Evolutionary conservation across 2,797 vertebrate species (phyloP).

Genomic region (Thripadectes ignobilis): DNA sequence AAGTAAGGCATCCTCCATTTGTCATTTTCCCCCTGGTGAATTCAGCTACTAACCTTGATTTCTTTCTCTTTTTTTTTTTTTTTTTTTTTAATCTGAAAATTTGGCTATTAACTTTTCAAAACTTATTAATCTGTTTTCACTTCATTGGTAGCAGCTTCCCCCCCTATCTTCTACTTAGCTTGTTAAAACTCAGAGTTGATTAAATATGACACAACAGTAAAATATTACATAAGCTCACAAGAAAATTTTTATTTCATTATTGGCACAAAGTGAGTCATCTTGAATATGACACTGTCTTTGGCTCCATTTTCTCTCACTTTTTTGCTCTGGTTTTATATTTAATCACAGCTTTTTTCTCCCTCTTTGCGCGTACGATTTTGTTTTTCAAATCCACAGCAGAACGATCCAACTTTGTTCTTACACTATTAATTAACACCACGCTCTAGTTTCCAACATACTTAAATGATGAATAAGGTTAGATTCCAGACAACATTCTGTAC

Average conservation of each 20-base stretch:
- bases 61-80: not conserved
- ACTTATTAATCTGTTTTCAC: constrained; percentile 54
- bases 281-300: constrained; percentile 65
- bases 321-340: constrained; percentile 73
- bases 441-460: constrained; percentile 74
- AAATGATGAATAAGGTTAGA: constrained; percentile 83
- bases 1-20: constrained; percentile 45
- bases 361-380: constrained; percentile 44
- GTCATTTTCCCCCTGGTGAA: constrained; percentile 14
- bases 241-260: constrained; percentile 72
- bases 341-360: constrained; percentile 49
- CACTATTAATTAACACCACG: constrained; percentile 78
- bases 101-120: constrained; percentile 47
- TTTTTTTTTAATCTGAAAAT: constrained; percentile 33
- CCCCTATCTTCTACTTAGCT: not conserved
- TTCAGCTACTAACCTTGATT: constrained; percentile 35
- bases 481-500: constrained; percentile 77
- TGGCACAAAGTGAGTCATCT: constrained; percentile 74
- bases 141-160: not conserved
- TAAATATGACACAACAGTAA: constrained; percentile 69
- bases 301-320: constrained; percentile 71
- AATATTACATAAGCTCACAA: constrained; percentile 56
- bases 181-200: constrained; percentile 58
- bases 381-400: constrained; percentile 55
- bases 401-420: constrained; percentile 72